Evolutionary conservation across 2,113 vertebrate genomes (phyloP), one percentile per base, ranked within the genome.

Genomic region (Phrynosoma platyrhinos): DNA sequence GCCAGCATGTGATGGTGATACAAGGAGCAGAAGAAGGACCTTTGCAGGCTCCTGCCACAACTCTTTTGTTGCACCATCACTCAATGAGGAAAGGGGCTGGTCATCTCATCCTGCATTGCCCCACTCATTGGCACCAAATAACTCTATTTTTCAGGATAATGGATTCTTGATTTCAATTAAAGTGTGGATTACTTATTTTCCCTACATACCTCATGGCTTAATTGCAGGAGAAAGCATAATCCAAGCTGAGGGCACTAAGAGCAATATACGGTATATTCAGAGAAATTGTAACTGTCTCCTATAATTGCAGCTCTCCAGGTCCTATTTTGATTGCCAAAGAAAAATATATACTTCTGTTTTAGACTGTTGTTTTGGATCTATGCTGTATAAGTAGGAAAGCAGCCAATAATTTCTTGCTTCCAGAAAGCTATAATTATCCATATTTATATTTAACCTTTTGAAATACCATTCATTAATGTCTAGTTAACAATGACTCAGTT

Each of bases 371-470:
- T 96, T 95, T 93, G 90, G 85, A 93, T 32, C 40, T 58, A 87
- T 86, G 83, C 90, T 89, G 92, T 90, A 20, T 62, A 76, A 83
- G 62, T 89, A 93, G 93, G 80, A 92, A 94, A 94, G 91, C 92
- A 95, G 95, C 87, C 92, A 93, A 94, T 93, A 93, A 94, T 94
- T 96, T 94, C 92, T 92, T 91, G 82, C 94, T 90, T 92, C 86
- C 88, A 94, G 92, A 94, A 93, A 95, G 93, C 91, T 95, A 72
- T 93, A 95, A 96, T 95, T 96, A 94, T 32, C 30, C 88, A 82
- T 94, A 94, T 96, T 96, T 96, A 92, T 93, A 95, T 95, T 95
- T 96, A 96, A 96, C 92, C 92, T 97, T 96, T 96, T 83, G 91
- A 92, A 89, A 92, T 91, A 92, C 83, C 93, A 76, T 87, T 96